phyloP scores from a whole-genome alignment of 2,888 invertebrate species.

The Heteromurus nitidus region DNA sequence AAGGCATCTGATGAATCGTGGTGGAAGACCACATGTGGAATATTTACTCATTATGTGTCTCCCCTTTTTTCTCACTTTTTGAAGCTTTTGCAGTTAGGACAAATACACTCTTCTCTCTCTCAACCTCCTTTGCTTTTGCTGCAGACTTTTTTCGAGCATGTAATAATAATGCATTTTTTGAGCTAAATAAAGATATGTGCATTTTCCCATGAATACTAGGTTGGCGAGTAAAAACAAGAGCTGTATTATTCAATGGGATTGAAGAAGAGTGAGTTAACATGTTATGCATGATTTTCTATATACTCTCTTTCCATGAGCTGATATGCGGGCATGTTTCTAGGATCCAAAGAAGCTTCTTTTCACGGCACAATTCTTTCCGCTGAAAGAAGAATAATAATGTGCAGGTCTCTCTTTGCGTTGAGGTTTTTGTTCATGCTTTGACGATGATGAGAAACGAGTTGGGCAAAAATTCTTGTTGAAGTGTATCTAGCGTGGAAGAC shows the following conservation, averaged over 20 bases:
- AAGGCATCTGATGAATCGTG: conserved; percentile 29
- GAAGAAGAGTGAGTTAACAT: too few species aligned
- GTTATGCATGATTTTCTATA: too few species aligned
- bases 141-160: background rate
- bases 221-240: too few species aligned
- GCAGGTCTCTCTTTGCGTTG: too few species aligned
- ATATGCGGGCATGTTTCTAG: conserved; percentile 46
- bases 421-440: background rate
- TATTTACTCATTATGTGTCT: conserved; percentile 58
- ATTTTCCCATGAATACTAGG: conserved; percentile 61
- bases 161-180: background rate
- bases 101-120: background rate
- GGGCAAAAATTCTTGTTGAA: conserved; percentile 46
- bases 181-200: conserved; percentile 12
- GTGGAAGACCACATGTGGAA: conserved; percentile 57
- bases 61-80: conserved; percentile 1
- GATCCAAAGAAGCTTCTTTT: conserved; percentile 1
- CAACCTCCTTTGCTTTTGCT: background rate
- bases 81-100: conserved; percentile 9
- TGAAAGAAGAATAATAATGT: too few species aligned
- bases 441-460: background rate
- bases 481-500: conserved; percentile 64
- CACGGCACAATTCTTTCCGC: too few species aligned
- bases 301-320: background rate
- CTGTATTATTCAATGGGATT: too few species aligned